A percentile compares a stretch with the other conserved stretches of the same genome.
phyloP scores from a whole-genome alignment of 64 coral and sea anemone species.

The Stichodactyla helianthus region DNA sequence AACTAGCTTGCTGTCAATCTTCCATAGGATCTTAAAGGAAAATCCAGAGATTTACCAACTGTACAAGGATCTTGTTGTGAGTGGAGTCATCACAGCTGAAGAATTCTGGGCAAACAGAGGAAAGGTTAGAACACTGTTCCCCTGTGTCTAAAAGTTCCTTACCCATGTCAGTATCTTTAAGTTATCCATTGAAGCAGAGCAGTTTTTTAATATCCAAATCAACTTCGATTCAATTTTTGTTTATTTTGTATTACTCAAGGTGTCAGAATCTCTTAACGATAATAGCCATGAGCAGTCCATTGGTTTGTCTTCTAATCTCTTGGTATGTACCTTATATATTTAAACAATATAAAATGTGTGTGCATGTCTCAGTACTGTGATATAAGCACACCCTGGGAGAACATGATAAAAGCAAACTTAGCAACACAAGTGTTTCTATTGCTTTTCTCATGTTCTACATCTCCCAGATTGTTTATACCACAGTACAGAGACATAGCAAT shows the following conservation, averaged over 20 bases:
- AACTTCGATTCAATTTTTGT: background rate
- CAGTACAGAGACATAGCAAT: too few relatives aligned
- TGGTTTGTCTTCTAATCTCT: background rate
- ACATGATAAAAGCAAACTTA: too few relatives aligned
- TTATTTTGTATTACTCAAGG: background rate
- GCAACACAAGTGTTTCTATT: too few relatives aligned
- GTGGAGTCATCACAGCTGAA: slow-evolving; percentile 82
- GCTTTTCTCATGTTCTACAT: too few relatives aligned
- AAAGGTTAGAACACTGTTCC: slow-evolving; percentile 38
- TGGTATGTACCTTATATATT: background rate
- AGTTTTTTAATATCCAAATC: too few relatives aligned
- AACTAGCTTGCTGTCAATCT: background rate
- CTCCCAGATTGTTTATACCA: too few relatives aligned
- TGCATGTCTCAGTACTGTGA: background rate
- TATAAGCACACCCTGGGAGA: too few relatives aligned
- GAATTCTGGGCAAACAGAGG: slow-evolving; percentile 91
- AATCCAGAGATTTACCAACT: slow-evolving; percentile 91
- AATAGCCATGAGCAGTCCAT: background rate
- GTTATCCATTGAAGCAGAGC: too few relatives aligned
- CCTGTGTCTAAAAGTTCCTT: background rate
- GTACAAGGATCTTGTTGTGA: slow-evolving; percentile 93
- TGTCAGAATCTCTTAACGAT: background rate
- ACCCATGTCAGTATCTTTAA: too few relatives aligned
- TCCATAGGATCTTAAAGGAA: slow-evolving; percentile 67
- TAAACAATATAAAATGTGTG: background rate